Base-by-base conservation (phyloP, 1,140 invertebrate genomes). In the Sarcophaga peregrina region DNA sequence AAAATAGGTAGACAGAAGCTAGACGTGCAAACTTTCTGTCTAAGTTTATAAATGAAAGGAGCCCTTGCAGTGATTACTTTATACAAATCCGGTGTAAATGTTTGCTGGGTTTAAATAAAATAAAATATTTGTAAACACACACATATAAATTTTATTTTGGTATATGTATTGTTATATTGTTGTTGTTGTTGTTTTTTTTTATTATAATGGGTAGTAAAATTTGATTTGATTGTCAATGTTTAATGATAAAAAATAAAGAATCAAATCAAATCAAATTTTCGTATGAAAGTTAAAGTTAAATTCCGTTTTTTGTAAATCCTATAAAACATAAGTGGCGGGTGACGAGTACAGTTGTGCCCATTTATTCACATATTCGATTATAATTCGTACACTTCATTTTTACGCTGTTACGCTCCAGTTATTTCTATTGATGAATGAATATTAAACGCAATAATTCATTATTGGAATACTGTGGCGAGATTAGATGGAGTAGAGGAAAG, bases 121-220 rank as follows among this genome's bases (percentile, higher is more conserved):
- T 2, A 37, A 37, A 37, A 37, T 37, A 37, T 37, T 37, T 37
- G 25, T 37, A 37, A 37, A 37, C 25, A 37, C 25, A 37, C n/a
- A n/a, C n/a, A n/a, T n/a, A n/a, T n/a, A n/a, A n/a, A n/a, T n/a
- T n/a, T n/a, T 78, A 48, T 47, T 45, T 45, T 75, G 46, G 15
- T 47, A 75, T 48, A 75, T n/a, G 45, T 48, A 48, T 76, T 72
- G 20, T 20, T 72, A 25, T 72, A 25, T 72, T 72, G 3, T 6
- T 13, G 8, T 76, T 76, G 74, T 76, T 76, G 74, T 76, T 76
- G 74, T 15, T 25, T 62, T 47, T 76, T 78, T 76, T 78, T 78
- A 78, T 78, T 78, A 78, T 78, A 78, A 78, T 78, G 75, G 75
- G 47, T 50, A 78, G 75, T 50, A 78, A 78, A 78, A 78, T 17